Conservation (phyloP, 2,113 vertebrate genomes). For the Ameiurus melas region DNA sequence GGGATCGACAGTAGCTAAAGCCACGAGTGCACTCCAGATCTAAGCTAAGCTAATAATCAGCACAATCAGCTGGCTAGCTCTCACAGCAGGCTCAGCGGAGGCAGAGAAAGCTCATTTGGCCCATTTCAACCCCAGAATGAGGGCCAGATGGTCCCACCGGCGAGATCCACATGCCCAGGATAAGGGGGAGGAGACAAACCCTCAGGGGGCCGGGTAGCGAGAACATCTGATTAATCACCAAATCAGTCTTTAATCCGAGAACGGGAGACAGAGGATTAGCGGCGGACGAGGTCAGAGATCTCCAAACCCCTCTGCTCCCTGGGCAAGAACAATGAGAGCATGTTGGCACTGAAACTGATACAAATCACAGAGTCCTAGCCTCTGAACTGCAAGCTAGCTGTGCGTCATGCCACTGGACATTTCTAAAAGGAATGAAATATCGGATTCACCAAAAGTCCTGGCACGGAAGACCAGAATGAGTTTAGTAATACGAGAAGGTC, state of each 20-base stretch:
- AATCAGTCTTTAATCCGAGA: conserved; percentile 61
- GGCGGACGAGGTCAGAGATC: conserved; percentile 25
- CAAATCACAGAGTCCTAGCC: too few relatives aligned
- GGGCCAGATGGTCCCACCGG: conserved; percentile 68
- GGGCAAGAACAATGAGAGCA: not conserved
- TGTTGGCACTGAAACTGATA: not conserved
- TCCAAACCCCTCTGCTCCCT: not conserved
- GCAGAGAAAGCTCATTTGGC: conserved; percentile 29
- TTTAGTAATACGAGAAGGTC: not conserved
- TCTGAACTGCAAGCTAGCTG: too few relatives aligned
- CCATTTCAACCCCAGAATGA: conserved; percentile 61
- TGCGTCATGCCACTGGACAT: not conserved
- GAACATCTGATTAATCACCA: conserved; percentile 61
- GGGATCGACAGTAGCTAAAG: conserved; percentile 7
- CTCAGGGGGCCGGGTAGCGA: conserved; percentile 33
- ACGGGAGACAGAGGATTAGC: conserved; percentile 33
- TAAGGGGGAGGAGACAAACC: conserved; percentile 15
- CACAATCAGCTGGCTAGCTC: conserved; percentile 18
- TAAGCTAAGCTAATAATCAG: conserved; percentile 19
- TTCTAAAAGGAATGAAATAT: not conserved
- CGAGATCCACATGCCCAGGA: conserved; percentile 51
- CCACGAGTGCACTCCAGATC: not conserved
- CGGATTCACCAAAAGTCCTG: not conserved
- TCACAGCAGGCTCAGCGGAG: conserved; percentile 17
- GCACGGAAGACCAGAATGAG: not conserved